Percentiles rank a stretch among this genome's conserved stretches.
phyloP scores from a whole-genome alignment of 2,888 invertebrate genomes.

The Hemicrepidius hirtus region DNA sequence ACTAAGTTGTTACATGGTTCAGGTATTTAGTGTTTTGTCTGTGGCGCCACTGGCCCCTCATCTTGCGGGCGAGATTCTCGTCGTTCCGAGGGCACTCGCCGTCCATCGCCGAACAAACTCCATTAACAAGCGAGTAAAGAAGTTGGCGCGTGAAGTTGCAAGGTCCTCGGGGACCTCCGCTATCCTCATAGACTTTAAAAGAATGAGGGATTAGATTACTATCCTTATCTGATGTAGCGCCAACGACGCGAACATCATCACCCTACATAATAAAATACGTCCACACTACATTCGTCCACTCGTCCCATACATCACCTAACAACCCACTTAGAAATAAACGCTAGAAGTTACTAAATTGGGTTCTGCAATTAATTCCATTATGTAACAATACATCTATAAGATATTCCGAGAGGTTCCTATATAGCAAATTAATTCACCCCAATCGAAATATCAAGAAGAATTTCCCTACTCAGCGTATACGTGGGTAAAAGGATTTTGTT shows the following conservation, averaged over 20 bases:
- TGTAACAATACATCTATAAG: no score
- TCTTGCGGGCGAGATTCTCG: conserved; percentile 60
- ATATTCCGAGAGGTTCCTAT: no score
- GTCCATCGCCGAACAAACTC: conserved; percentile 65
- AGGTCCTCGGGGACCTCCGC: conserved; percentile 57
- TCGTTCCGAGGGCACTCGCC: conserved; percentile 61
- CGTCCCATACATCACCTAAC: background rate
- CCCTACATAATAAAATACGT: conserved; percentile 25
- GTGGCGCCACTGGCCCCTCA: conserved; percentile 55
- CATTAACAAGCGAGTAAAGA: conserved; percentile 65
- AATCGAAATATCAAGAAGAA: no score
- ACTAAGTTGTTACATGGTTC: conserved; percentile 52
- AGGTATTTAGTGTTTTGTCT: conserved; percentile 59
- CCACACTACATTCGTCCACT: conserved; percentile 14
- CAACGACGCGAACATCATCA: conserved; percentile 26
- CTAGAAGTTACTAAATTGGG: background rate
- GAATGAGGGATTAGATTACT: conserved; percentile 44
- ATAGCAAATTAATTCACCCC: no score
- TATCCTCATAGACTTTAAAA: conserved; percentile 46
- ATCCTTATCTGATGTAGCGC: conserved; percentile 39
- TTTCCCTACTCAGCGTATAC: no score
- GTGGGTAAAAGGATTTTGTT: background rate
- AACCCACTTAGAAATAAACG: background rate
- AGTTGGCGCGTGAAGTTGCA: conserved; percentile 62
- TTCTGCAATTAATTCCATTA: no score